Evolutionary conservation across 1,140 invertebrate genomes (phyloP), one percentile per base, ranked within the genome.

Genomic region (Asobara japonica): DNA sequence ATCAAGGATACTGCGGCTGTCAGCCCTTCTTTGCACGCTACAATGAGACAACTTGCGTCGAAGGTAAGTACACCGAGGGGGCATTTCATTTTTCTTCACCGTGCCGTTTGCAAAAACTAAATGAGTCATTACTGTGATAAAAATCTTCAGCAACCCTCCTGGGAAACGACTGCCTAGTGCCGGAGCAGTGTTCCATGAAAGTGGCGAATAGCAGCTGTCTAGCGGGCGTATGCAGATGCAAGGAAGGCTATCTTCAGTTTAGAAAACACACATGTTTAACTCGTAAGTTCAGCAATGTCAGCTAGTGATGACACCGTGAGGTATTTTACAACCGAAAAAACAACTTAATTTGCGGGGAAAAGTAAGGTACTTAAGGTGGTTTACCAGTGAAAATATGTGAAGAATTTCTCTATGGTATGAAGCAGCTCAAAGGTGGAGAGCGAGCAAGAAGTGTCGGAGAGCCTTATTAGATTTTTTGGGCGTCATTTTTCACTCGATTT

Each of bases 181-280:
- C 91, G 41, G 91, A 93, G 74, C 94, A 95, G 79, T 95, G 94
- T 82, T 90, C 90, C 1, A 86, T 94, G 84, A 94, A 93, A 86
- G 93, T 95, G 48, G 92, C 92, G n/a, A 92, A 94, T 78, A 94
- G 93, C 79, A 89, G 88, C 73, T 95, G 94, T 77, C 81, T 91
- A 41, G 90, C 92, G 64, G 92, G 92, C n/a, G 88, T 90, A 30
- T 95, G 95, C 83, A 90, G 92, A 27, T 96, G 95, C 83, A 90
- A 92, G 56, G 91, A 93, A 76, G 94, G 94, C 66, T 94, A 92
- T 86, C 86, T 96, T 48, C 94, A 94, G 79, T 95, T 95, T 86
- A 90, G 94, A 77, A 92, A 94, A 81, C 95, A 97, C 82, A 96
- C 94, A 25, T 97, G 95, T 87, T 89, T 96, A 31, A 90, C 91